Base-by-base conservation (phyloP, 2,113 vertebrate species). In the Trogon melanurus region DNA sequence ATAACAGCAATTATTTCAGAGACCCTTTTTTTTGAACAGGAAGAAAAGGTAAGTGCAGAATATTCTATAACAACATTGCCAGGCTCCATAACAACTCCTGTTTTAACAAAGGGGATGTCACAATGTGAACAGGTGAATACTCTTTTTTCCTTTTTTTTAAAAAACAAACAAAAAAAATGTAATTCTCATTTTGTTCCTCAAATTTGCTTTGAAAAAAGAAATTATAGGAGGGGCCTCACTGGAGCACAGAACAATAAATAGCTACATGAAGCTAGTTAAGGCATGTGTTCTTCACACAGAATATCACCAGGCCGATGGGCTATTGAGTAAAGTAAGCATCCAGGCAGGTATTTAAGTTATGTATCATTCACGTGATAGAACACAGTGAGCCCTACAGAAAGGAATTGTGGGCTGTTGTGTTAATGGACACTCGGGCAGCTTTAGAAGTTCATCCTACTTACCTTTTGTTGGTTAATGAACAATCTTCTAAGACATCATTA, bases 361-460 rank as follows among this genome's bases (percentile, higher is more conserved):
- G 67, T 88, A 93, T 82, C 56, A 95, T 94, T 95, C 88, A 89
- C 60, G 87, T 73, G 60, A 74, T 82, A 88, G 70, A 95, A 93
- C 67, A 86, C 8, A 76, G 57, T 20, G 29, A 79, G 34, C 79
- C 84, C 74, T 89, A 36, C 32, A 79, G 69, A 91, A 18, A 94
- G 50, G 57, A 93, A 62, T 70, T 95, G 92, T 19, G 81, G 78
- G 61, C 89, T 92, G n/a, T 48, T 92, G 78, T 91, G 41, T 96
- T 93, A 92, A 95, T 7, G 89, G 75, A 89, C 45, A 71, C 80
- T 80, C 64, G 48, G 60, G 72, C 76, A 97, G 85, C 91, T 97
- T 97, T 89, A 97, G 91, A 96, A 82, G 87, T 76, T 51, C 60
- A 60, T 30, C 38, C 34, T 79, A 79, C 88, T 93, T 96, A 93